Evolutionary conservation across 2,888 invertebrate genomes (phyloP).

Genomic region (Coenonympha arcania): DNA sequence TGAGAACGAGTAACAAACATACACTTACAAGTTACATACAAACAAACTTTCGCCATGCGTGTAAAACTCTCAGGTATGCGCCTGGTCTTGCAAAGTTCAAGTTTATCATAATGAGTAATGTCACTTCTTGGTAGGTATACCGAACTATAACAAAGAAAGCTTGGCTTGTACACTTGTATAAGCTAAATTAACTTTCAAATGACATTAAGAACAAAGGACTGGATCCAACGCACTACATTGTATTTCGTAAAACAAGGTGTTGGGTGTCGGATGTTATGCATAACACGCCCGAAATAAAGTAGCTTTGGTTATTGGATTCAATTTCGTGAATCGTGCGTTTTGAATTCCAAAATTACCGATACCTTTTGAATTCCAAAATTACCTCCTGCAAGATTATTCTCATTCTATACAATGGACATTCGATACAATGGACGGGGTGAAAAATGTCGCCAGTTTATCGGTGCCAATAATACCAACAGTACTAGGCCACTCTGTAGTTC

Average conservation of each 20-base stretch:
- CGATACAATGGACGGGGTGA: too few species aligned
- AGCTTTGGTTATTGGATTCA: constrained; percentile 45
- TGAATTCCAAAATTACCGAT: constrained; percentile 21
- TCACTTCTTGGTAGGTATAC: constrained; percentile 13
- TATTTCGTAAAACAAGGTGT: constrained; percentile 47
- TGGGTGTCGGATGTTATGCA: constrained; percentile 54
- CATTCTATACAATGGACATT: too few species aligned
- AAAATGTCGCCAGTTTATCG: too few species aligned
- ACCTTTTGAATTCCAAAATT: constrained; percentile 31
- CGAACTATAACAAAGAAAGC: constrained; percentile 19
- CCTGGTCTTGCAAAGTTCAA: constrained; percentile 1
- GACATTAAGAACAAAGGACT: constrained; percentile 33
- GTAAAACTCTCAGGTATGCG: constrained; percentile 4
- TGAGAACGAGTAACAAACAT: too few species aligned
- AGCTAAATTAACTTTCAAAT: constrained; percentile 30
- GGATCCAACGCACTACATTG: constrained; percentile 43
- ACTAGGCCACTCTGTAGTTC: too few species aligned
- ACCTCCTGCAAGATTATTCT: too few species aligned
- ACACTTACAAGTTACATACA: too few species aligned
- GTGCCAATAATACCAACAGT: too few species aligned
- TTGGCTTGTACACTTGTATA: constrained; percentile 22
- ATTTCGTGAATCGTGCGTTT: constrained; percentile 44
- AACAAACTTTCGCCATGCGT: too few species aligned
- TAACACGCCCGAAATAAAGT: constrained; percentile 51
- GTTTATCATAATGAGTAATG: constrained; percentile 18